Evolutionary conservation across 1,140 invertebrate genomes (phyloP).

Genomic region (Drosophila tani): DNA sequence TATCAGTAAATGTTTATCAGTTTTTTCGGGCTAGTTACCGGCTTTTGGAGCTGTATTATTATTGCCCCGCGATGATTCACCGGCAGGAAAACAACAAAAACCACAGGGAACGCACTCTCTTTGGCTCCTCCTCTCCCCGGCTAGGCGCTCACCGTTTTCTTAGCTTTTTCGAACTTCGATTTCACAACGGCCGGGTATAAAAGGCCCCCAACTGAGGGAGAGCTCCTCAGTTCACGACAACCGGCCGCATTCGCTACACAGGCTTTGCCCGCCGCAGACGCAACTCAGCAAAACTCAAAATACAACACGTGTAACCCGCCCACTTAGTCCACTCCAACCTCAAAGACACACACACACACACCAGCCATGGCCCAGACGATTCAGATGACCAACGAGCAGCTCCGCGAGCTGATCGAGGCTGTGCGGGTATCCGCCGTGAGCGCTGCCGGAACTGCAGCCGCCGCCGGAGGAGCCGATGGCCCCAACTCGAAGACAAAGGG

Average conservation of each 20-base stretch:
- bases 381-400: slow-evolving; percentile 74
- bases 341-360: slow-evolving; percentile 2
- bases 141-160: not conserved
- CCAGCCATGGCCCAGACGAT: slow-evolving; percentile 47
- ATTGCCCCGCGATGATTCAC: slow-evolving; percentile 21
- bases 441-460: slow-evolving; percentile 47
- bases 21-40: slow-evolving; percentile 10
- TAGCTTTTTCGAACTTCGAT: slow-evolving; percentile 63
- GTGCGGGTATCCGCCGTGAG: slow-evolving; percentile 48
- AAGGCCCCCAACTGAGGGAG: not conserved
- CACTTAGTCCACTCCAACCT: slow-evolving; percentile 19
- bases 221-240: slow-evolving; percentile 57
- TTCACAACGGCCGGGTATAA: slow-evolving; percentile 68
- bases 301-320: slow-evolving; percentile 20
- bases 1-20: slow-evolving; percentile 14
- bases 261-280: slow-evolving; percentile 61
- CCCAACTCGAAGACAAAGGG: slow-evolving; percentile 57
- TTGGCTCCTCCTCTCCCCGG: not conserved
- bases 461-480: slow-evolving; percentile 33
- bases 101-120: slow-evolving; percentile 3
- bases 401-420: slow-evolving; percentile 64
- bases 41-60: slow-evolving; percentile 8
- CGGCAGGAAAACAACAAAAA: not conserved
- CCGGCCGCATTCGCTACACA: slow-evolving; percentile 58
- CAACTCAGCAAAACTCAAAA: slow-evolving; percentile 21